These are phyloP conservation scores for Ophiodon elongatus DNA, from an alignment of 2,113 vertebrate genomes.

Conservation along the genomic window DNA sequence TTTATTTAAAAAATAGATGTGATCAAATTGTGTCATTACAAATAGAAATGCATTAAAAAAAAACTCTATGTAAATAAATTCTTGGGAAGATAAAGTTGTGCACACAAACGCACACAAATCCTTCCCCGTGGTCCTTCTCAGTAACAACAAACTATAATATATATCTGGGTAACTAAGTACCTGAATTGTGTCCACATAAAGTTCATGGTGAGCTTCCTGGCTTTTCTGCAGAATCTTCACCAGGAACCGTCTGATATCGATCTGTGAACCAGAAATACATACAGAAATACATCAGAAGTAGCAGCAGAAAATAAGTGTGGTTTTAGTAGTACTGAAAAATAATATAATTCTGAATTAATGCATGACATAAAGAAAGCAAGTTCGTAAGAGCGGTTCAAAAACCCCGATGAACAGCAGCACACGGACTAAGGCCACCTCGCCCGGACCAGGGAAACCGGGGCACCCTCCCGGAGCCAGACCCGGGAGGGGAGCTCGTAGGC, in stretches of 20 bases:
- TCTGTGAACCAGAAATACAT: constrained; percentile 6
- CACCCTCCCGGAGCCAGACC: too few relatives aligned
- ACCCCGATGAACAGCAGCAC: too few relatives aligned
- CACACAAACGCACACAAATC: too few relatives aligned
- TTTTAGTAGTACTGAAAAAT: background rate
- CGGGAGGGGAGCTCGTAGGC: too few relatives aligned
- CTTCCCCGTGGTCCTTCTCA: too few relatives aligned
- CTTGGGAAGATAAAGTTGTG: too few relatives aligned
- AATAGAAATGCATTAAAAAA: background rate
- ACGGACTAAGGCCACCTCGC: too few relatives aligned
- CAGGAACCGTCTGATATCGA: background rate
- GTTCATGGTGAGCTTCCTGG: constrained; percentile 54
- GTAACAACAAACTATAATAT: background rate
- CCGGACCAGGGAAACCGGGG: too few relatives aligned
- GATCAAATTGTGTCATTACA: background rate
- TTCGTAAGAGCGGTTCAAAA: too few relatives aligned
- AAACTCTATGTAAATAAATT: too few relatives aligned
- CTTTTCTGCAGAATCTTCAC: constrained; percentile 31
- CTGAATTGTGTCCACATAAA: constrained; percentile 74
- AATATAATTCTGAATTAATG: background rate
- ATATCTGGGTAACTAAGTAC: constrained; percentile 36
- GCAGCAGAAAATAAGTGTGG: background rate
- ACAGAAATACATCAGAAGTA: background rate
- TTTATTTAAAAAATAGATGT: too few relatives aligned
- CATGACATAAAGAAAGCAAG: background rate